phyloP scores from a whole-genome alignment of 2,797 vertebrate species.

The Amazona finschi region DNA sequence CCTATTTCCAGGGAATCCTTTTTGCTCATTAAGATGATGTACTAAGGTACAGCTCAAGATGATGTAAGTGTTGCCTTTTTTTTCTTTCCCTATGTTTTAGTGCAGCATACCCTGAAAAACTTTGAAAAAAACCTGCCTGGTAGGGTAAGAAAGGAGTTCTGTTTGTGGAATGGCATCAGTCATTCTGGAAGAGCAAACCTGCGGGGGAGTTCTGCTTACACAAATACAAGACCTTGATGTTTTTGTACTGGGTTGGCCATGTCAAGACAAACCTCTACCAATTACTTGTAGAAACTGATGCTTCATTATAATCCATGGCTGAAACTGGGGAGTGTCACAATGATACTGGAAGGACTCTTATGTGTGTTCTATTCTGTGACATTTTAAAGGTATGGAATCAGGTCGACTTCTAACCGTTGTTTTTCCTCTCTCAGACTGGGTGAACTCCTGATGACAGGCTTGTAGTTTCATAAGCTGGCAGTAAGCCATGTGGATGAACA shows the following conservation, averaged over 20 bases:
- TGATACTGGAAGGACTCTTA: not conserved
- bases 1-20: not conserved
- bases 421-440: not conserved
- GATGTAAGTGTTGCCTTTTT: not conserved
- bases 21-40: not conserved
- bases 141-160: not conserved
- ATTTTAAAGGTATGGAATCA: not conserved
- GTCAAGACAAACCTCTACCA: not conserved
- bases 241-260: not conserved
- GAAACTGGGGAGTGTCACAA: not conserved
- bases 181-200: not conserved
- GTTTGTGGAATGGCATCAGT: not conserved
- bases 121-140: not conserved
- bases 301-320: not conserved
- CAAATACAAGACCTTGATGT: not conserved
- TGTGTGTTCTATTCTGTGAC: not conserved
- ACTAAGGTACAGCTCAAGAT: not conserved
- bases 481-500: constrained; percentile 18
- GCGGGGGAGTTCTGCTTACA: not conserved
- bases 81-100: not conserved
- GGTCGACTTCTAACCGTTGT: constrained; percentile 1
- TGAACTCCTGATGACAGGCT: constrained; percentile 45
- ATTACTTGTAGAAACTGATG: not conserved
- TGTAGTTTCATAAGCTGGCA: constrained; percentile 50
- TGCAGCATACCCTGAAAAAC: not conserved